Evolutionary conservation across 1,140 invertebrate species (phyloP).

Genomic region (Pinna nobilis): DNA sequence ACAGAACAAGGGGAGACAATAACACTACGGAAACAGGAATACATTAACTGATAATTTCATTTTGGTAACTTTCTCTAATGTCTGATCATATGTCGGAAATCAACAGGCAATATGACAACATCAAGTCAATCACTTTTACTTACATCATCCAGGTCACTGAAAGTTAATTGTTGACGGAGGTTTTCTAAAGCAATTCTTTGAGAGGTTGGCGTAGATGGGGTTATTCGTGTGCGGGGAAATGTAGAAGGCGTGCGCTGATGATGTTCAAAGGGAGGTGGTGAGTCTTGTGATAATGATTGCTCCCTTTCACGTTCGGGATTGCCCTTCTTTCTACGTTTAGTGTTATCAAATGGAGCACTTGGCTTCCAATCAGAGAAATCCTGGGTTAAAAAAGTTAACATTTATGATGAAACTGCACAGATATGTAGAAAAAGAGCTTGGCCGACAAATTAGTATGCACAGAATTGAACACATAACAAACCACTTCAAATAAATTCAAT

Average conservation of each 20-base stretch:
- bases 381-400: constrained; percentile 52
- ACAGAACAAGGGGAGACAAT: too few species aligned
- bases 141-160: constrained; percentile 70
- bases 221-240: constrained; percentile 65
- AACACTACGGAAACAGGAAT: too few species aligned
- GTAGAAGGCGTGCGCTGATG: constrained; percentile 65
- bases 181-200: constrained; percentile 68
- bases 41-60: too few species aligned
- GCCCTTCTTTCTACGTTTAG: constrained; percentile 66
- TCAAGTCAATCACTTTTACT: constrained; percentile 31
- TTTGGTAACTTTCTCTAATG: too few species aligned
- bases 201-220: constrained; percentile 61
- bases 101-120: neutral
- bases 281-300: constrained; percentile 67
- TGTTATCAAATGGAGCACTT: constrained; percentile 54
- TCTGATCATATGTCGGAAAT: too few species aligned
- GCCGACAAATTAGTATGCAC: too few species aligned
- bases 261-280: constrained; percentile 62
- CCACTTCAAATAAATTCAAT: too few species aligned
- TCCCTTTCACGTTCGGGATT: constrained; percentile 70
- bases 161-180: constrained; percentile 66
- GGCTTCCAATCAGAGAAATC: constrained; percentile 70
- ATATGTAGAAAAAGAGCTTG: too few species aligned
- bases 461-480: too few species aligned
- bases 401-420: too few species aligned